Base-by-base conservation (phyloP, 2,888 invertebrate genomes). In the Petrolisthes cinctipes region DNA sequence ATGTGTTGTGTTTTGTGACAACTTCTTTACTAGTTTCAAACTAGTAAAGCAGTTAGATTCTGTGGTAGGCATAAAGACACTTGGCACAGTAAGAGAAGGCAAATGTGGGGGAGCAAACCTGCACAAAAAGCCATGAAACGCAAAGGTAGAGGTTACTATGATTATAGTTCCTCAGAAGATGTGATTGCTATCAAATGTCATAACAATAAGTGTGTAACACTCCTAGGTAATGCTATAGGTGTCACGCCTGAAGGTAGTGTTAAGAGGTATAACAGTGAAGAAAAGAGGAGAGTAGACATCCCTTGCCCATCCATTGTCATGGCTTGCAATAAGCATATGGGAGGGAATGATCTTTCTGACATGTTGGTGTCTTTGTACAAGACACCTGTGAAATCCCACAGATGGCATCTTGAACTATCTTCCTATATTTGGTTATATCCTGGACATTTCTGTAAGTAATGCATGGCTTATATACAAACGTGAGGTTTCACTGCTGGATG, bases 361-460 rank as follows among this genome's bases (percentile, higher is more conserved):
- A 83, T 83, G 83, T 23, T 71, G 37, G 73, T 83, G 4, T 7
- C 81, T 81, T 61, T 81, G 61, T 37, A 81, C 37, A 81, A 61
- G 61, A 81, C 83, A 83, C 83, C 83, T 20, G 4, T 83, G 11
- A 71, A 23, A 51, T 83, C 76, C n/a, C 75, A 75, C 76, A 83
- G 75, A 9, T 83, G 76, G 17, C 76, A 83, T 56, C 76, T 76
- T 83, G 7, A 6, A 9, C 6, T 61, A 61, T 61, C 14, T 61
- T 14, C 56, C 54, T 11, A 9, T 83, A 51, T 83, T 83, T 83
- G 71, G 83, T 54, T 73, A 73, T 23, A 71, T 83, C 51, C 54
- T 83, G 73, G 83, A 83, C 73, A 53, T 54, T 71, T 56, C 76
- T 76, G 83, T 76, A 76, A 23, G 54, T 76, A 83, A 83, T 83